phyloP scores from a whole-genome alignment of 2,113 vertebrate genomes.

The Gobius niger region DNA sequence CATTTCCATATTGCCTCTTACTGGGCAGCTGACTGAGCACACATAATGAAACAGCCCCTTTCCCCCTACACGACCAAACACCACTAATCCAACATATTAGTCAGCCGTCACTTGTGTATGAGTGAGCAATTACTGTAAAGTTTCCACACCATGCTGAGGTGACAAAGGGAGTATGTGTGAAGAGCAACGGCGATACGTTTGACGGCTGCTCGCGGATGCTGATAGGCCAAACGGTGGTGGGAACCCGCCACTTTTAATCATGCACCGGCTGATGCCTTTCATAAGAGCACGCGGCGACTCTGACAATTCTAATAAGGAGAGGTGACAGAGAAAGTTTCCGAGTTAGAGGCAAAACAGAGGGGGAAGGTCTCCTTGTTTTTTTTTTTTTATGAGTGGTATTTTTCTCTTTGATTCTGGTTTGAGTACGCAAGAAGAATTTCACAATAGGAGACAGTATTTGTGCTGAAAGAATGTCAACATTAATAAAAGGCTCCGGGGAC shows the following conservation, averaged over 20 bases:
- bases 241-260: slow-evolving; percentile 82
- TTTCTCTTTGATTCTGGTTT: slow-evolving; percentile 36
- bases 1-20: slow-evolving; percentile 57
- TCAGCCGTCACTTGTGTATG: slow-evolving; percentile 72
- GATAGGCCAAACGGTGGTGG: slow-evolving; percentile 81
- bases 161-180: slow-evolving; percentile 76
- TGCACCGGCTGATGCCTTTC: slow-evolving; percentile 85
- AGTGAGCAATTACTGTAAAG: slow-evolving; percentile 81
- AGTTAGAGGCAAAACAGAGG: slow-evolving; percentile 88
- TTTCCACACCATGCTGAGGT: slow-evolving; percentile 67
- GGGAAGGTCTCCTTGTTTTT: slow-evolving; percentile 86
- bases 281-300: slow-evolving; percentile 85
- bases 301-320: slow-evolving; percentile 90
- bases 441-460: slow-evolving; percentile 93
- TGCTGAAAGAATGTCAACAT: slow-evolving; percentile 98
- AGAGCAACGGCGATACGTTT: slow-evolving; percentile 70
- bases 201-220: slow-evolving; percentile 77
- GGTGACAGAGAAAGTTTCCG: slow-evolving; percentile 86
- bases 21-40: slow-evolving; percentile 55
- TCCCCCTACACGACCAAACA: slow-evolving; percentile 56
- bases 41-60: slow-evolving; percentile 60
- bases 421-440: slow-evolving; percentile 83
- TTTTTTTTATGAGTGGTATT: slow-evolving; percentile 62
- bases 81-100: slow-evolving; percentile 81
- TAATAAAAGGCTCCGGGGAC: slow-evolving; percentile 88